Evolutionary conservation across 2,888 invertebrate genomes (phyloP).

Genomic region (Dichetophora obliterata): DNA sequence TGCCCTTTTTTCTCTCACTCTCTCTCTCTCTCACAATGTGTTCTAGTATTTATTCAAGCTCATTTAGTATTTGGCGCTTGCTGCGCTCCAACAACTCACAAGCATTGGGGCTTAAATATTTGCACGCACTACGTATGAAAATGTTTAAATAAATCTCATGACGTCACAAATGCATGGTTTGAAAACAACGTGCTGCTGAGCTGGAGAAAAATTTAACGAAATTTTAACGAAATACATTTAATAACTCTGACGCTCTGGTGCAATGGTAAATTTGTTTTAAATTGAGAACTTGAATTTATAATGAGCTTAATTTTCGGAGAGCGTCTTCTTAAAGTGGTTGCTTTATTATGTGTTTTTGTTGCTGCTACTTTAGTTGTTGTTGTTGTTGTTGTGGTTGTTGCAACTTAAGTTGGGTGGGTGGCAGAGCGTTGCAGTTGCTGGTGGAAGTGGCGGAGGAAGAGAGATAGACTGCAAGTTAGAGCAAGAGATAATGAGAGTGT

Average conservation of each 20-base stretch:
- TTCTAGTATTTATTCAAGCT: neutral
- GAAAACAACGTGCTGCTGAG: slow-evolving; percentile 14
- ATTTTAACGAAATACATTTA: neutral
- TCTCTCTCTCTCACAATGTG: neutral
- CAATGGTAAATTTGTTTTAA: neutral
- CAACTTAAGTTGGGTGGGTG: no score
- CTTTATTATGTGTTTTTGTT: no score
- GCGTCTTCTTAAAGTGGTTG: neutral
- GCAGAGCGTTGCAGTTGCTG: neutral
- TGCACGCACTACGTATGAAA: slow-evolving; percentile 5
- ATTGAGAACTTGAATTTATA: neutral
- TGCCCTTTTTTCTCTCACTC: neutral
- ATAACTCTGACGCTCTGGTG: neutral
- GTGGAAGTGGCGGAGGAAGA: neutral
- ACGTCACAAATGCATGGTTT: slow-evolving; percentile 23
- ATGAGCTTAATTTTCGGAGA: neutral
- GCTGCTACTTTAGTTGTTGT: no score
- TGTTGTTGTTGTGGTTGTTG: no score
- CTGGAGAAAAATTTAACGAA: slow-evolving; percentile 16
- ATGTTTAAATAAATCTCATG: slow-evolving; percentile 14
- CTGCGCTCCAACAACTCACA: neutral
- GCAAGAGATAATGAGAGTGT: neutral
- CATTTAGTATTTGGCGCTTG: neutral
- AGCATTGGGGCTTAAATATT: slow-evolving; percentile 4
- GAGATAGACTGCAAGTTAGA: slow-evolving; percentile 1